A percentile compares a stretch with the other conserved stretches of the same genome.
phyloP scores from a whole-genome alignment of 2,113 vertebrate species.

The Misgurnus anguillicaudatus region DNA sequence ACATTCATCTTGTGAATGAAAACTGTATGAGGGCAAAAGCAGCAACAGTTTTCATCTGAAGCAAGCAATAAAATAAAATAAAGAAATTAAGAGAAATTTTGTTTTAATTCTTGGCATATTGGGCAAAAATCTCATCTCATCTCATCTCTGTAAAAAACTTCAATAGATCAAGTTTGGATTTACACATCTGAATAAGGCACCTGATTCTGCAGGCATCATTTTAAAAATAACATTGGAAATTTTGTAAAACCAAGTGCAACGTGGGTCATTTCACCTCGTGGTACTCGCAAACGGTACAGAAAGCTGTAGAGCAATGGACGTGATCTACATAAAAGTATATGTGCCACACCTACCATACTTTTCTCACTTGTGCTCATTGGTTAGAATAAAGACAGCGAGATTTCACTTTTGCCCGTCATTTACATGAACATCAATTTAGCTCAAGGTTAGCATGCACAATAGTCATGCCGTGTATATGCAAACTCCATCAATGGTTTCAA shows the following conservation, averaged over 20 bases:
- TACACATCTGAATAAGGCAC: slow-evolving; percentile 78
- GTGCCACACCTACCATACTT: slow-evolving; percentile 14
- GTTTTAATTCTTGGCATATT: slow-evolving; percentile 55
- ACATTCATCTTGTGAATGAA: slow-evolving; percentile 72
- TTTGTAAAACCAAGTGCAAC: slow-evolving; percentile 58
- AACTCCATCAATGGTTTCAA: slow-evolving; percentile 26
- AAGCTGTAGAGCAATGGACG: slow-evolving; percentile 20
- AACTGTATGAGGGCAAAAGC: slow-evolving; percentile 64
- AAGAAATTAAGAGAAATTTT: slow-evolving; percentile 1
- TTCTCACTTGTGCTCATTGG: slow-evolving; percentile 52
- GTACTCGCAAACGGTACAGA: slow-evolving; percentile 24
- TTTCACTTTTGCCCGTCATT: background rate
- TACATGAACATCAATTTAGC: slow-evolving; percentile 41
- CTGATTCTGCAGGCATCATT: slow-evolving; percentile 79
- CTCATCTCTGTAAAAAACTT: slow-evolving; percentile 46
- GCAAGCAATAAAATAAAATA: slow-evolving; percentile 43
- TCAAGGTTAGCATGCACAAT: slow-evolving; percentile 49
- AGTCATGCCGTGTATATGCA: slow-evolving; percentile 49
- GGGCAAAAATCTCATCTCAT: slow-evolving; percentile 50
- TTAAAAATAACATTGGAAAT: slow-evolving; percentile 68
- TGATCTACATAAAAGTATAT: slow-evolving; percentile 32
- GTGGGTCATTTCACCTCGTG: slow-evolving; percentile 57
- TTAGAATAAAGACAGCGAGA: slow-evolving; percentile 29
- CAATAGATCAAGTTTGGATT: slow-evolving; percentile 69
- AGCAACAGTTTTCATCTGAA: slow-evolving; percentile 71